Evolutionary conservation across 2,888 invertebrate genomes (phyloP), one percentile per base, ranked within the genome.

Genomic region (Napeogenes sylphis): DNA sequence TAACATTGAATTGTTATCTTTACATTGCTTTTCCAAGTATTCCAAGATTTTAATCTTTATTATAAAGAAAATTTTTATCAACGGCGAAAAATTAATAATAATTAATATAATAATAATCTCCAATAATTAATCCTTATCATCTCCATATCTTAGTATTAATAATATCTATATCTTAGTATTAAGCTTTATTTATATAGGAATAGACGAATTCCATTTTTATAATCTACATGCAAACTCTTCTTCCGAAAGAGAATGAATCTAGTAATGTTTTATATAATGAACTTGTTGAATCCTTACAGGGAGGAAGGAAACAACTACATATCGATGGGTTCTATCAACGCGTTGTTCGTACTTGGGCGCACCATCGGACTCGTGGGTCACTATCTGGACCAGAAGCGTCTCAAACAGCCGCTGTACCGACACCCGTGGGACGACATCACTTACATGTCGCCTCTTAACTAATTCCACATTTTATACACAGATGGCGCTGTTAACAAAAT

Each of bases 401-500:
- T 99, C 89, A 99, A 99, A 82, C 99, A 99, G 90, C 99, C 99
- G 6, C 92, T 99, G 4, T 99, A 99, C 90, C 95, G 99, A 74
- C 99, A 99, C 89, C 99, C 99, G 0, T 99, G 99, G 99, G 99
- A 99, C 83, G 99, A 99, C 84, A 99, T 99, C 90, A 91, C 91
- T 45, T 91, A 91, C 70, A 90, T 91, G 91, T 87, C 90, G 2
- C 90, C 90, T 0, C 72, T 85, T 46, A 83, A 87, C 76, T 90
- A 81, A 76, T 59, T 42, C 53, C 6, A 51, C 32, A 33, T 55
- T 54, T 33, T 8, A 14, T 33, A n/a, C 53, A 32, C 47, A 58
- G 62, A 51, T 63, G 60, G 63, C 62, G 45, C 55, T 45, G 35
- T 42, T 47, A 6, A 14, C 4, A 54, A 14, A 61, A 47, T 47